Evolutionary conservation across 2,888 invertebrate genomes (phyloP).

Genomic region (Drosophila affinis): DNA sequence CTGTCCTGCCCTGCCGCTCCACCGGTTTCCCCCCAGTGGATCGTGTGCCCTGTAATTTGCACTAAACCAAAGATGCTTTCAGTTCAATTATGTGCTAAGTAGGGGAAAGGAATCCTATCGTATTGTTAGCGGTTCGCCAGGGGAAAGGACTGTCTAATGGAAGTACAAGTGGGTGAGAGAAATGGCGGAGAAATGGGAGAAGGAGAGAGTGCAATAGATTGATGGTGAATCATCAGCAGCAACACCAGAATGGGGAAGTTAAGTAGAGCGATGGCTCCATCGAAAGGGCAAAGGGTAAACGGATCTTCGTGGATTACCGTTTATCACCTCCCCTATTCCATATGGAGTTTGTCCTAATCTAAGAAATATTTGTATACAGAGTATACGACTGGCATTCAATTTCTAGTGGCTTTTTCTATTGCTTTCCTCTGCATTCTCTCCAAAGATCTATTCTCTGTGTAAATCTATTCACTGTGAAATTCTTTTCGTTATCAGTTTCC

Average conservation of each 20-base stretch:
- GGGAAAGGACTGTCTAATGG: no score
- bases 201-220: background rate
- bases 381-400: no score
- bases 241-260: no score
- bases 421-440: no score
- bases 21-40: background rate
- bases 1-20: background rate
- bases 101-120: conserved; percentile 44
- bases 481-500: background rate
- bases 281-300: no score
- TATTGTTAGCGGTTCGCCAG: no score
- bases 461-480: background rate
- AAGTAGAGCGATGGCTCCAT: no score
- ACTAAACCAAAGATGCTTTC: conserved; percentile 54
- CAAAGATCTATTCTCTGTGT: background rate
- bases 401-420: no score
- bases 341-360: no score
- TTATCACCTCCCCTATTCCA: no score
- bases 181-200: background rate
- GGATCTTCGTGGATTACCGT: no score
- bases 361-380: no score
- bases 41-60: conserved; percentile 36
- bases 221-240: background rate
- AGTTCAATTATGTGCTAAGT: conserved; percentile 74
- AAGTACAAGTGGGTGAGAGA: background rate